These are phyloP conservation scores for Macaria liturata DNA, from an alignment of 2,888 invertebrate genomes.

Conservation along the genomic window DNA sequence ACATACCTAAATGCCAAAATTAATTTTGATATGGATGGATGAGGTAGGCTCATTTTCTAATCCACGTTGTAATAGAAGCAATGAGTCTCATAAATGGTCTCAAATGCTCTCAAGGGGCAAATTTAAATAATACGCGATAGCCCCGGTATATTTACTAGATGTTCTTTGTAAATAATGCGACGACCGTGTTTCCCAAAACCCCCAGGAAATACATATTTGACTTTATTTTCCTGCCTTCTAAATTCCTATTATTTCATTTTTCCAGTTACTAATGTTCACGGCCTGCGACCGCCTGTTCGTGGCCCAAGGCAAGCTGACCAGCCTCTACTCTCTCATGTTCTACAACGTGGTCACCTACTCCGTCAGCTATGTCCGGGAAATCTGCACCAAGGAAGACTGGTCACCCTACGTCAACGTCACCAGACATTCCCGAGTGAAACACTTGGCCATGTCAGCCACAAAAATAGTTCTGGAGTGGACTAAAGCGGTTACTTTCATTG, in stretches of 20 bases:
- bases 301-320: conserved; percentile 84
- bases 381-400: conserved; percentile 90
- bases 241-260: conserved; percentile 17
- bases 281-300: conserved; percentile 87
- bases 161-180: too few species aligned
- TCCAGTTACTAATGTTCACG: conserved; percentile 88
- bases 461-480: conserved; percentile 92
- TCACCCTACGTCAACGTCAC: conserved; percentile 89
- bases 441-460: conserved; percentile 91
- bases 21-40: too few species aligned
- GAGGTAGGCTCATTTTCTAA: too few species aligned
- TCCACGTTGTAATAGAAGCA: too few species aligned
- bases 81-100: too few species aligned
- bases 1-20: too few species aligned
- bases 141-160: too few species aligned
- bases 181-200: too few species aligned
- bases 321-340: conserved; percentile 90
- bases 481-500: conserved; percentile 90
- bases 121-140: too few species aligned
- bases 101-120: too few species aligned
- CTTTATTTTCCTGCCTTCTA: too few species aligned
- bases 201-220: too few species aligned
- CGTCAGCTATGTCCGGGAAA: conserved; percentile 88
- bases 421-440: conserved; percentile 88
- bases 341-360: conserved; percentile 92